phyloP scores from a whole-genome alignment of 2,113 vertebrate species.

The Anguilla japonica region DNA sequence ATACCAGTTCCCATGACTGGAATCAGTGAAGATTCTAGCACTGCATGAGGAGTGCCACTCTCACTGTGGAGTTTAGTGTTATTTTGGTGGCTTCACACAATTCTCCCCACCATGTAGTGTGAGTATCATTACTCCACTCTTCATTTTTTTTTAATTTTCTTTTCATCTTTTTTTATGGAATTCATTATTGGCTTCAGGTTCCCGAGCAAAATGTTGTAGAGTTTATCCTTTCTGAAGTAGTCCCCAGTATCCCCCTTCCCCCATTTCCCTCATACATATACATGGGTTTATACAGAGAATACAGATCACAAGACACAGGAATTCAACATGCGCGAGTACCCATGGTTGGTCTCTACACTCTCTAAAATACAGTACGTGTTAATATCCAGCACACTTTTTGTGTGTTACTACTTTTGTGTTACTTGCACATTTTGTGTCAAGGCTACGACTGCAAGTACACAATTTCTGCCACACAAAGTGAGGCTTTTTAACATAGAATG shows the following conservation, averaged over 20 bases:
- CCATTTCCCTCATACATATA: background rate
- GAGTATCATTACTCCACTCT: no score
- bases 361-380: no score
- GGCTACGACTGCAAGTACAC: no score
- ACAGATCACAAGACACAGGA: background rate
- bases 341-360: background rate
- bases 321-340: background rate
- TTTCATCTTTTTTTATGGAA: slow-evolving; percentile 29
- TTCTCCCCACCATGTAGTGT: no score
- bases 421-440: no score
- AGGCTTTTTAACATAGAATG: no score
- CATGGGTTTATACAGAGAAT: no score
- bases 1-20: background rate
- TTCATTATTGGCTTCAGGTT: slow-evolving; percentile 14
- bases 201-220: background rate
- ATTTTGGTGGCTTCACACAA: slow-evolving; percentile 1
- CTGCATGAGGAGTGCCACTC: slow-evolving; percentile 6
- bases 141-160: no score
- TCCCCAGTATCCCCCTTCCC: background rate
- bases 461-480: no score
- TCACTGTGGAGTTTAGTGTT: slow-evolving; percentile 46
- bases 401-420: no score
- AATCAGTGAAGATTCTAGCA: background rate
- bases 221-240: background rate
- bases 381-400: no score